Evolutionary conservation across 2,888 invertebrate genomes (phyloP).

Genomic region (Beris chalybata): DNA sequence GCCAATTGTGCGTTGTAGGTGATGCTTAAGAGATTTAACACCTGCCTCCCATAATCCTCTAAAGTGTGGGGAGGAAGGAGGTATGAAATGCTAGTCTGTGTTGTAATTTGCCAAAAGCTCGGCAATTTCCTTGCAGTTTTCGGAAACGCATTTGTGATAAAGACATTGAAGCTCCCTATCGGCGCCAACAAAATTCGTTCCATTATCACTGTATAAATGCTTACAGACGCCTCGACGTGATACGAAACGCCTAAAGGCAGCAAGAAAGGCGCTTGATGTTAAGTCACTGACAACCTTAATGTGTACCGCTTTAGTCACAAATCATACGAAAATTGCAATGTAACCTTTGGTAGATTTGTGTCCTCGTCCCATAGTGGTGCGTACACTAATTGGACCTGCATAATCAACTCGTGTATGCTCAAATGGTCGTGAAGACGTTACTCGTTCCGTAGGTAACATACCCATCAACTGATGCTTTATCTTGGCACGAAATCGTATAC

Average conservation of each 20-base stretch:
- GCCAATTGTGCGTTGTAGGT: no score
- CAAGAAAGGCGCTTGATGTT: constrained; percentile 42
- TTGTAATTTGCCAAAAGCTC: no score
- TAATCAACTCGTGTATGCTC: constrained; percentile 38
- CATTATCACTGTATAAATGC: constrained; percentile 44
- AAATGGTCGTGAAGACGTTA: constrained; percentile 36
- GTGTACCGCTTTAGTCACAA: constrained; percentile 39
- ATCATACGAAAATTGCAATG: constrained; percentile 44
- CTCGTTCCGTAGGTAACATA: constrained; percentile 5
- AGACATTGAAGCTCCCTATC: constrained; percentile 14
- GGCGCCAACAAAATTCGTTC: constrained; percentile 34
- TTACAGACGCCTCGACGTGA: constrained; percentile 42
- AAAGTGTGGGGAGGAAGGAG: no score
- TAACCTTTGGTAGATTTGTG: constrained; percentile 41
- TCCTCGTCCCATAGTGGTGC: constrained; percentile 36
- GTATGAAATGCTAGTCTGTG: no score
- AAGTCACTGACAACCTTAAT: constrained; percentile 37
- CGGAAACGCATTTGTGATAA: no score
- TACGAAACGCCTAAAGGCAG: constrained; percentile 43
- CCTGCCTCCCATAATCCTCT: no score
- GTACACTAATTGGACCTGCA: constrained; percentile 39
- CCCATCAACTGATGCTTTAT: constrained; percentile 29
- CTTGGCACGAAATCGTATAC: background rate
- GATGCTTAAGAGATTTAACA: no score
- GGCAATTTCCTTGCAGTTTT: no score